A percentile compares a stretch with the other conserved stretches of the same genome.
phyloP scores from a whole-genome alignment of 2,113 vertebrate species.

The Mastomys coucha region DNA sequence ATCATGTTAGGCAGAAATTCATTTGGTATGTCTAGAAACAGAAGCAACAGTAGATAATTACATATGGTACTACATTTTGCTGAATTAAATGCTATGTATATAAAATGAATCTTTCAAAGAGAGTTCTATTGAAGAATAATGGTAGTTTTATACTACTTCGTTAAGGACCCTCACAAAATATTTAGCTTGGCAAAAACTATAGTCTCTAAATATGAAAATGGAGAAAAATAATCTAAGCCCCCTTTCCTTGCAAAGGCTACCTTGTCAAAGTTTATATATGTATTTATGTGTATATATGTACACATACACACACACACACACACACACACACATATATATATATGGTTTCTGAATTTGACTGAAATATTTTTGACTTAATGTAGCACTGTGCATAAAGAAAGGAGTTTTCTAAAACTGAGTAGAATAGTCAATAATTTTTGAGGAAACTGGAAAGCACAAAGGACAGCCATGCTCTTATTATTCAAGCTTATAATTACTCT shows the following conservation, averaged over 20 bases:
- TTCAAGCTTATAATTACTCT: conserved; percentile 60
- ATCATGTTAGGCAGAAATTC: not conserved
- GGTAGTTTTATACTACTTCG: conserved; percentile 49
- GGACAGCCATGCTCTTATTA: conserved; percentile 27
- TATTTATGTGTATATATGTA: not conserved
- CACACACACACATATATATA: no score
- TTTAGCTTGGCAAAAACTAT: conserved; percentile 72
- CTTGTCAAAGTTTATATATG: conserved; percentile 49
- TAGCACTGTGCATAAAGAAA: conserved; percentile 67
- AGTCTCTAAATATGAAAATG: conserved; percentile 70
- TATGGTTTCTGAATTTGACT: conserved; percentile 70
- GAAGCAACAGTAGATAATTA: not conserved
- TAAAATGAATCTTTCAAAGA: conserved; percentile 15
- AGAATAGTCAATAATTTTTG: conserved; percentile 66
- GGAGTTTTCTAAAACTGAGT: conserved; percentile 54
- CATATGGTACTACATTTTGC: not conserved
- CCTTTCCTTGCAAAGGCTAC: conserved; percentile 73
- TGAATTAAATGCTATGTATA: not conserved
- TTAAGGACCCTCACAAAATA: conserved; percentile 63
- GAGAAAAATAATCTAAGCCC: conserved; percentile 73
- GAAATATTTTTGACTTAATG: conserved; percentile 77
- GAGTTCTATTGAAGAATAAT: conserved; percentile 46
- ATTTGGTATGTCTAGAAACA: not conserved
- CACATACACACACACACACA: no score
- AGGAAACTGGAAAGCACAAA: conserved; percentile 65